Evolutionary conservation across 2,113 vertebrate species (phyloP).

Genomic region (Speoplatyrhinus poulsoni): DNA sequence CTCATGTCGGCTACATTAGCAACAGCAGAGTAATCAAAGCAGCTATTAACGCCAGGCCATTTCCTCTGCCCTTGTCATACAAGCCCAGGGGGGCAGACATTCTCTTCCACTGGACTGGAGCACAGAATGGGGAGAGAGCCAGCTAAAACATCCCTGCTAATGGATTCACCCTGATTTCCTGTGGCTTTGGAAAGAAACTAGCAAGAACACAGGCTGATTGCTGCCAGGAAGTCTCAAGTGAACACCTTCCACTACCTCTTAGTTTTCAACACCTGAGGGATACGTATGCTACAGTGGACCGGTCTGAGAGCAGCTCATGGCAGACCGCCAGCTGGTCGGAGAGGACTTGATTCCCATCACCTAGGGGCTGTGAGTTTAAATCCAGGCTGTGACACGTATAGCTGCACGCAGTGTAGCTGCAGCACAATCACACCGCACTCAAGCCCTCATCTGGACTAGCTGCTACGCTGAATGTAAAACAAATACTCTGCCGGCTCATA

Average conservation of each 20-base stretch:
- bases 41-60: constrained; percentile 64
- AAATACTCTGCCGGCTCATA: background rate
- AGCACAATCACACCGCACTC: too few relatives aligned
- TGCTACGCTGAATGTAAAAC: background rate
- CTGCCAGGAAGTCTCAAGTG: constrained; percentile 38
- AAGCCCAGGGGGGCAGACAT: constrained; percentile 51
- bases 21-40: constrained; percentile 74
- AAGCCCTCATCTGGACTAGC: background rate
- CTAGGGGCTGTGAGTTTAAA: too few relatives aligned
- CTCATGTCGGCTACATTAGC: constrained; percentile 72
- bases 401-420: too few relatives aligned
- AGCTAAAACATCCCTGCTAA: constrained; percentile 56
- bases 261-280: background rate
- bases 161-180: constrained; percentile 65
- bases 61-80: constrained; percentile 64
- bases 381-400: too few relatives aligned
- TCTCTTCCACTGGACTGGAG: constrained; percentile 34
- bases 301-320: background rate
- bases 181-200: constrained; percentile 52
- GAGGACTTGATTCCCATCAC: too few relatives aligned
- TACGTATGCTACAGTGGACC: constrained; percentile 25
- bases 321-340: too few relatives aligned
- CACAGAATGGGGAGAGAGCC: background rate
- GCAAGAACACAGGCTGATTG: constrained; percentile 46
- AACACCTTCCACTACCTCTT: constrained; percentile 28